Conservation (phyloP, 2,888 invertebrate genomes). For the Chromoteleia sp. region DNA sequence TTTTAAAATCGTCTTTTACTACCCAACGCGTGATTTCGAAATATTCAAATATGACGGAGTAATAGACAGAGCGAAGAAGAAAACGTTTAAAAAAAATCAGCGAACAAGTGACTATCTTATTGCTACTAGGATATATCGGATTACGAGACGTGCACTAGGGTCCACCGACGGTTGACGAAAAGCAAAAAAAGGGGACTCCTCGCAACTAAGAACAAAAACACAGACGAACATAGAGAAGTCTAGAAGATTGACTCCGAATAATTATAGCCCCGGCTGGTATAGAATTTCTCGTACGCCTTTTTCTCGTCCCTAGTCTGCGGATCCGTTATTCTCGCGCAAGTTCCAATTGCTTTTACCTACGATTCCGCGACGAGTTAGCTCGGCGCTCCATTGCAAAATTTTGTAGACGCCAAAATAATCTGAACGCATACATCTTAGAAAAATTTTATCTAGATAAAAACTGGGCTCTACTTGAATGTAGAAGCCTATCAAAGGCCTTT, state of each 20-base stretch:
- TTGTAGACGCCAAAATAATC: too few relatives aligned
- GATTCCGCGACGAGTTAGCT: background rate
- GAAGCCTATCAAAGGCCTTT: too few relatives aligned
- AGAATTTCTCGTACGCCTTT: conserved; percentile 64
- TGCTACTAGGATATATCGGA: conserved; percentile 81
- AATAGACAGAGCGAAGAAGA: conserved; percentile 2
- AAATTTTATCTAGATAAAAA: too few relatives aligned
- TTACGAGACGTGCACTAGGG: conserved; percentile 78
- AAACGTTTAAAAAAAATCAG: conserved; percentile 29
- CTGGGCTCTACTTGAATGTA: too few relatives aligned
- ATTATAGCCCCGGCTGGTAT: conserved; percentile 64
- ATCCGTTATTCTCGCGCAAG: conserved; percentile 44
- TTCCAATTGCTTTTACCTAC: conserved; percentile 33
- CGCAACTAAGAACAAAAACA: conserved; percentile 21
- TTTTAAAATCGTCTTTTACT: background rate
- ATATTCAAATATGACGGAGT: conserved; percentile 18
- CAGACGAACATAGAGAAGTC: conserved; percentile 37
- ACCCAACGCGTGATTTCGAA: background rate
- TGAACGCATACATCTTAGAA: too few relatives aligned
- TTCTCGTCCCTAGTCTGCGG: conserved; percentile 34
- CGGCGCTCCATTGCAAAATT: too few relatives aligned
- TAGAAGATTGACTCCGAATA: conserved; percentile 63
- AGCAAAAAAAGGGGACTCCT: conserved; percentile 25
- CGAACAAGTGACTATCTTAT: conserved; percentile 81
- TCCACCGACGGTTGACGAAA: conserved; percentile 52